Conservation (phyloP, 2,113 vertebrate species). For the Ceuthmochares aereus region DNA sequence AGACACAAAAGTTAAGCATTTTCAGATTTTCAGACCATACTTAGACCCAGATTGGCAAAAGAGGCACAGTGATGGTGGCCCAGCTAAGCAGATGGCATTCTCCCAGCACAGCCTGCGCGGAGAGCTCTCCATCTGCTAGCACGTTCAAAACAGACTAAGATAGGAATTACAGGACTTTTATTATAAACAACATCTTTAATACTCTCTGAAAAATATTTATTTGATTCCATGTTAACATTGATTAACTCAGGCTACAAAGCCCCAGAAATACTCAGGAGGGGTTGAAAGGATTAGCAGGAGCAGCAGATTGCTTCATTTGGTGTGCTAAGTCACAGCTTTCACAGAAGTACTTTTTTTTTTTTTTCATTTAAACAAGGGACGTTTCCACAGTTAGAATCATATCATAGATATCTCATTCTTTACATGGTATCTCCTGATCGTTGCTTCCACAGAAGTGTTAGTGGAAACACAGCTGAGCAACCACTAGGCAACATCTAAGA, state of each 20-base stretch:
- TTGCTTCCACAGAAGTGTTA: background rate
- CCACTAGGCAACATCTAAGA: background rate
- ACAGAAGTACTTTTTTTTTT: background rate
- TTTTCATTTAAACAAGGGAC: background rate
- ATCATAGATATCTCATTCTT: background rate
- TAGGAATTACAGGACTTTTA: background rate
- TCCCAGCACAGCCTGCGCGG: background rate
- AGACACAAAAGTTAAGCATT: background rate
- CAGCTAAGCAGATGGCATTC: slow-evolving; percentile 41
- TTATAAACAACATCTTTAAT: slow-evolving; percentile 17
- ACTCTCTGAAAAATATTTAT: slow-evolving; percentile 40
- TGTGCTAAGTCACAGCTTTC: background rate
- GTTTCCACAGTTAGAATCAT: background rate
- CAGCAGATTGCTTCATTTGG: background rate
- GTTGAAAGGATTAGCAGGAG: background rate
- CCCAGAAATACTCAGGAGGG: background rate
- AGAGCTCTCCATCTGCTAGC: slow-evolving; percentile 26
- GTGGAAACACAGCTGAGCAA: background rate
- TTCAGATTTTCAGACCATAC: background rate
- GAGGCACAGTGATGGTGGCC: background rate
- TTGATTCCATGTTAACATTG: background rate
- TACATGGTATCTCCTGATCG: background rate
- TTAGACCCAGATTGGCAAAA: background rate
- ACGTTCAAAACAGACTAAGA: background rate
- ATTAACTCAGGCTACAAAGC: background rate